phyloP scores from a whole-genome alignment of 2,113 vertebrate genomes.

The Centrocercus urophasianus region DNA sequence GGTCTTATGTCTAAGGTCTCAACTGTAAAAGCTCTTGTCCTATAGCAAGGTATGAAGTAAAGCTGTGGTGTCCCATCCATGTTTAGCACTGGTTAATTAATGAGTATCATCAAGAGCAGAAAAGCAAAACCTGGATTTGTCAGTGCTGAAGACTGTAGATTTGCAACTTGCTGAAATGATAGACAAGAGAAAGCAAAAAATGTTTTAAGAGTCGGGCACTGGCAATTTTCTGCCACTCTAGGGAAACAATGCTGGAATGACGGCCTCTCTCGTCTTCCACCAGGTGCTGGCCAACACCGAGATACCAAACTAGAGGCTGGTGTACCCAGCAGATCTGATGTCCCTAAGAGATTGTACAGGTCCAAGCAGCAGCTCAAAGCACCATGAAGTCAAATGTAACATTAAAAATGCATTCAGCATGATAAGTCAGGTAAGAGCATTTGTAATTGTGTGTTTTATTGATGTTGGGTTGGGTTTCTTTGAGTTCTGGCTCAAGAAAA shows the following conservation, averaged over 20 bases:
- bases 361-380: not conserved
- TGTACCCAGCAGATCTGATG: not conserved
- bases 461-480: not conserved
- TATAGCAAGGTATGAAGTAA: not conserved
- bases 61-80: not conserved
- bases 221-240: not conserved
- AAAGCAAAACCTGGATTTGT: not conserved
- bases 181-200: not conserved
- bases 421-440: rapidly evolving
- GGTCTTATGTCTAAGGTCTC: not conserved
- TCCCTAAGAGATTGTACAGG: not conserved
- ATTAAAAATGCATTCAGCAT: not conserved
- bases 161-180: not conserved
- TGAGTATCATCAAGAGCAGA: not conserved
- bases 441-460: not conserved
- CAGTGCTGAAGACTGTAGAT: not conserved
- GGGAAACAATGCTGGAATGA: not conserved
- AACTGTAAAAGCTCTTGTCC: not conserved
- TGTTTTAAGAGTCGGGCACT: not conserved
- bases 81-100: not conserved
- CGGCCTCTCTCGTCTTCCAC: not conserved
- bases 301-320: not conserved
- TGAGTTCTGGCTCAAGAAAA: conserved; percentile 32
- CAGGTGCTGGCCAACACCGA: not conserved
- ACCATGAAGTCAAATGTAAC: not conserved